phyloP scores from a whole-genome alignment of 2,113 vertebrate genomes.

The Garra rufa region DNA sequence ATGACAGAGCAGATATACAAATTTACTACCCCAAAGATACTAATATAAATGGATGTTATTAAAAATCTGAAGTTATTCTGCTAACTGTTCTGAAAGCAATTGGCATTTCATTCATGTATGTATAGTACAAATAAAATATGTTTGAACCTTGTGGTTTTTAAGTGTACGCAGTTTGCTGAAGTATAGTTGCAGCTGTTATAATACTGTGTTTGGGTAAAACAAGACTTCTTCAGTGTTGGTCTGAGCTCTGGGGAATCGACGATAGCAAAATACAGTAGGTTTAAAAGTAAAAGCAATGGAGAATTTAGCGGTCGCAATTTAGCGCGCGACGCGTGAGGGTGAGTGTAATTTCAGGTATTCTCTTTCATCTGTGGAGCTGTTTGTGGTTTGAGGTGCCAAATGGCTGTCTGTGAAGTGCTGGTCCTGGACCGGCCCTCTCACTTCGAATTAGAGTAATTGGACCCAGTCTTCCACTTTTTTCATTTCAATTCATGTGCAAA shows the following conservation, averaged over 20 bases:
- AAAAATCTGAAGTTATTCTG: background rate
- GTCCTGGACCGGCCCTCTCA: slow-evolving; percentile 57
- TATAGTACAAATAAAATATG: background rate
- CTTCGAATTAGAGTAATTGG: slow-evolving; percentile 75
- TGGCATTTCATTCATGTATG: background rate
- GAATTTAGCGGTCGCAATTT: slow-evolving; percentile 49
- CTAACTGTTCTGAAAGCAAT: background rate
- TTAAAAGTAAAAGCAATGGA: slow-evolving; percentile 56
- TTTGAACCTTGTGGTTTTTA: background rate
- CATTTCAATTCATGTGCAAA: slow-evolving; percentile 75
- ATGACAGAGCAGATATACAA: background rate
- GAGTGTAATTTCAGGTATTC: slow-evolving; percentile 64
- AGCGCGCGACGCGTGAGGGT: slow-evolving; percentile 57
- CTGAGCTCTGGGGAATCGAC: background rate
- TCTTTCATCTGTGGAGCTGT: slow-evolving; percentile 58
- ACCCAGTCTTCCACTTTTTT: slow-evolving; percentile 65
- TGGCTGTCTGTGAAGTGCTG: slow-evolving; percentile 59
- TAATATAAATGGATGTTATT: background rate
- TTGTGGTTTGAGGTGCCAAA: slow-evolving; percentile 63
- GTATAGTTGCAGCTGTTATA: slow-evolving; percentile 31
- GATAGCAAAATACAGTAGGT: background rate
- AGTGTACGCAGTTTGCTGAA: background rate
- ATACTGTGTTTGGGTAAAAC: slow-evolving; percentile 4
- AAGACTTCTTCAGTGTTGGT: background rate
- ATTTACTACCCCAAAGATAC: background rate